These are phyloP conservation scores for Meandrina meandrites DNA, from an alignment of 92 coral and sea anemone genomes.

Conservation along the genomic window DNA sequence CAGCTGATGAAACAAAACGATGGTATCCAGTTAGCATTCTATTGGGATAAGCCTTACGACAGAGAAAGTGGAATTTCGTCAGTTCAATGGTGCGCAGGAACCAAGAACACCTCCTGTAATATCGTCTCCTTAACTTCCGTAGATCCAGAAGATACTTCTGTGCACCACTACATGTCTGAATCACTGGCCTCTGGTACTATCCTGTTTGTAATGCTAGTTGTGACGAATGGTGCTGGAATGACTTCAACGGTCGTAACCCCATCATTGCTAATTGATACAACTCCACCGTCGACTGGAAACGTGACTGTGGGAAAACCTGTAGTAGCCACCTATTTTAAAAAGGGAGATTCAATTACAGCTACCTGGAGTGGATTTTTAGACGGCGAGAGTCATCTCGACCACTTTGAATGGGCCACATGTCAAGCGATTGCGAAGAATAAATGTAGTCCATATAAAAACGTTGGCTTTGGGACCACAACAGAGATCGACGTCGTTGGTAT, in stretches of 20 bases:
- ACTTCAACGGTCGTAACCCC: slow-evolving; percentile 30
- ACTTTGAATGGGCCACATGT: slow-evolving; percentile 83
- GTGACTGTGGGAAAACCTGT: slow-evolving; percentile 53
- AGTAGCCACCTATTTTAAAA: slow-evolving; percentile 55
- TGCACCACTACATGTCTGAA: slow-evolving; percentile 39
- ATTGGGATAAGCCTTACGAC: slow-evolving; percentile 64
- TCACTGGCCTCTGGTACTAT: slow-evolving; percentile 70
- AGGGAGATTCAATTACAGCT: slow-evolving; percentile 56
- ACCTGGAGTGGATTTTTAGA: slow-evolving; percentile 75
- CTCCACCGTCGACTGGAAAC: slow-evolving; percentile 72
- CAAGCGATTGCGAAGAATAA: slow-evolving; percentile 31
- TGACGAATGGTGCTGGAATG: slow-evolving; percentile 73
- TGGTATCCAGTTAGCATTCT: slow-evolving; percentile 38
- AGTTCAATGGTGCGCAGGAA: slow-evolving; percentile 70
- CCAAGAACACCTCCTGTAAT: slow-evolving; percentile 41
- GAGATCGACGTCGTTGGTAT: slow-evolving; percentile 53
- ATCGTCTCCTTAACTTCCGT: slow-evolving; percentile 47
- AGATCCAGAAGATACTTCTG: slow-evolving; percentile 18
- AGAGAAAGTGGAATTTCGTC: slow-evolving; percentile 66
- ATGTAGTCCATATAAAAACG: slow-evolving; percentile 63
- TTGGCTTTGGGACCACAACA: slow-evolving; percentile 49
- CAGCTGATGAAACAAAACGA: not conserved
- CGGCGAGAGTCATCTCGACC: slow-evolving; percentile 64
- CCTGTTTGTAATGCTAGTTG: slow-evolving; percentile 55
- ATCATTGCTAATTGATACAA: slow-evolving; percentile 66